These are phyloP conservation scores for Syrrhaptes paradoxus DNA, from an alignment of 2,113 vertebrate species.

Conservation along the genomic window DNA sequence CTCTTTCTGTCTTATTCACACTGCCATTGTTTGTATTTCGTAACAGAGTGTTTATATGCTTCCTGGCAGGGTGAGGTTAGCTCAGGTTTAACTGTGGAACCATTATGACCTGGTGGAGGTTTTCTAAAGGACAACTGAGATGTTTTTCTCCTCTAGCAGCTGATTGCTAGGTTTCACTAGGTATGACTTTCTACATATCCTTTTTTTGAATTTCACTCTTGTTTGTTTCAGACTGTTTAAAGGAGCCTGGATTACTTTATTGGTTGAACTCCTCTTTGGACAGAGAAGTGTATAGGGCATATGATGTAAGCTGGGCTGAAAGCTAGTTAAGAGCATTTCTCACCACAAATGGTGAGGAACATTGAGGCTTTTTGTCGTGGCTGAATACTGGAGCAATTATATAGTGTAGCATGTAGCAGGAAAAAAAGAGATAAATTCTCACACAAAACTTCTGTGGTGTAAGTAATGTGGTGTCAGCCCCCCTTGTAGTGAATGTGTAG, in stretches of 20 bases:
- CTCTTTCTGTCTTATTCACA: background rate
- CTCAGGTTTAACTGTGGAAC: background rate
- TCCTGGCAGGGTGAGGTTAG: background rate
- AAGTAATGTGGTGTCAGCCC: background rate
- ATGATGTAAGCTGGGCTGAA: background rate
- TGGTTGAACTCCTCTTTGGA: background rate
- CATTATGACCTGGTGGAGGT: background rate
- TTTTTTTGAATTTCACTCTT: background rate
- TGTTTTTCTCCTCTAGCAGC: background rate
- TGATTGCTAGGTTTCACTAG: background rate
- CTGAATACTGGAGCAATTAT: background rate
- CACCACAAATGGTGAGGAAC: background rate
- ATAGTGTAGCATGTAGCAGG: background rate
- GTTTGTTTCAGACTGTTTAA: background rate
- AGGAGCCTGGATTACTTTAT: background rate
- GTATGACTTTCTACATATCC: background rate
- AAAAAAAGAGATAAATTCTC: background rate
- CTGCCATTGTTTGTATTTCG: background rate
- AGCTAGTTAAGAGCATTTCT: background rate
- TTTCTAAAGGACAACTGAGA: background rate
- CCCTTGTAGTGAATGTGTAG: no score
- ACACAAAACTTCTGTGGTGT: background rate
- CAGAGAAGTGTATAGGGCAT: background rate
- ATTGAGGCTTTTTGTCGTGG: accelerated
- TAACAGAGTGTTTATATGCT: background rate